Conservation (phyloP, 2,797 vertebrate genomes). For the Rhadinocentrus ornatus region DNA sequence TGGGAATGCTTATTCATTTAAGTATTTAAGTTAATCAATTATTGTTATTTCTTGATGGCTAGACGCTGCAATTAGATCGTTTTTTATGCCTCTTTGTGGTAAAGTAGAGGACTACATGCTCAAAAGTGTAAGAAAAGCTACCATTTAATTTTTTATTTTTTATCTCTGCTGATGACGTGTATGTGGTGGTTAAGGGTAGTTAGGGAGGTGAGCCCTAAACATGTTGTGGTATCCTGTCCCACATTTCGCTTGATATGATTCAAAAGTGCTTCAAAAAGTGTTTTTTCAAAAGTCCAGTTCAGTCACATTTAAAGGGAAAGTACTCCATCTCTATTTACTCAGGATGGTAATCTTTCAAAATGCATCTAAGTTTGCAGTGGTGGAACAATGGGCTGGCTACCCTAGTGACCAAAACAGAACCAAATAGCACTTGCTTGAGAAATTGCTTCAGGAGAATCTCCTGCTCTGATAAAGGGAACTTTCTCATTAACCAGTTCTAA, state of each 20-base stretch:
- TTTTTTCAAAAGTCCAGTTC: background rate
- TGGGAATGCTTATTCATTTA: too few species aligned
- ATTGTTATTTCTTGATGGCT: background rate
- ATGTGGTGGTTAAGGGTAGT: background rate
- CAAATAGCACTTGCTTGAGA: background rate
- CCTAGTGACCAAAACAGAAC: background rate
- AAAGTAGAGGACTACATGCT: conserved; percentile 29
- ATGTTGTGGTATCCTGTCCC: background rate
- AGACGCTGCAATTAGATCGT: background rate
- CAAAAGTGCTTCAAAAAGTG: background rate
- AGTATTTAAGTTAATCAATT: background rate
- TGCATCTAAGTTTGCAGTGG: too few species aligned
- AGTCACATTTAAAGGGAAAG: background rate
- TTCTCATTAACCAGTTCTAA: background rate
- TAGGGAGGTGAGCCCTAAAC: too few species aligned
- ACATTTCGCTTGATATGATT: background rate
- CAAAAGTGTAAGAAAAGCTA: background rate
- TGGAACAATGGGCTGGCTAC: too few species aligned
- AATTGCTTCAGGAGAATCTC: background rate
- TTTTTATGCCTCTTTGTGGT: conserved; percentile 45
- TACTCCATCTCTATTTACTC: background rate
- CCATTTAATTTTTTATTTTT: background rate
- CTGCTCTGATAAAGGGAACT: background rate
- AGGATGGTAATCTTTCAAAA: too few species aligned
- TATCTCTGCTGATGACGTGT: background rate